phyloP scores from a whole-genome alignment of 2,113 vertebrate genomes.

The Melospiza melodia region DNA sequence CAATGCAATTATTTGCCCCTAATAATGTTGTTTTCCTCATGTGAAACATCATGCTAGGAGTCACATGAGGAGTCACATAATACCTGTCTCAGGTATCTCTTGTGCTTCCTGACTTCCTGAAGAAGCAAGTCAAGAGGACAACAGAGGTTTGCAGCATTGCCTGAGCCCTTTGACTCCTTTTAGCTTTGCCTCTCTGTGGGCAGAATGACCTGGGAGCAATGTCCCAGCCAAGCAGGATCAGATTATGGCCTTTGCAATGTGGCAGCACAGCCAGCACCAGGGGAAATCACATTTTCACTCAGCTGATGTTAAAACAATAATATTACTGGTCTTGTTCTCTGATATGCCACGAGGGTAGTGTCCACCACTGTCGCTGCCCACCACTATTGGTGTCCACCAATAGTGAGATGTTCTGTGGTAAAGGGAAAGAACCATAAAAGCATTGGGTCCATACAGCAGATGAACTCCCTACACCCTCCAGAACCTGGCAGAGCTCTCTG shows the following conservation, averaged over 20 bases:
- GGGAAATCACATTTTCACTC: background rate
- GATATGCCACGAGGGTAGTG: background rate
- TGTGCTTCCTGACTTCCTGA: background rate
- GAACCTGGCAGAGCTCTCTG: background rate
- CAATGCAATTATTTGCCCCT: background rate
- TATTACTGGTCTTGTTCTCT: background rate
- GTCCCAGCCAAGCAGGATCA: background rate
- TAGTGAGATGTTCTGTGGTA: background rate
- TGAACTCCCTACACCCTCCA: background rate
- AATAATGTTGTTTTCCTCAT: background rate
- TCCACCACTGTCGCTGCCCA: background rate
- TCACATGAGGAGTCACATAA: background rate
- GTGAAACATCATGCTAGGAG: background rate
- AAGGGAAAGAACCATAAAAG: background rate
- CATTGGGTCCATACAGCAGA: background rate
- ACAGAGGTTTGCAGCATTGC: background rate
- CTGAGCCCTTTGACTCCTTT: background rate
- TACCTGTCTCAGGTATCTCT: background rate
- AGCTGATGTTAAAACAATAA: background rate
- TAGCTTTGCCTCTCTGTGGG: background rate
- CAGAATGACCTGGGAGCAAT: background rate
- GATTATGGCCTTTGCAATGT: background rate
- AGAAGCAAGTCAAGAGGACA: background rate
- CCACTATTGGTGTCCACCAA: too few species aligned
- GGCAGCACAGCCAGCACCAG: background rate